Conservation (phyloP, 1,140 invertebrate genomes). For the Lasioglossum albipes region DNA sequence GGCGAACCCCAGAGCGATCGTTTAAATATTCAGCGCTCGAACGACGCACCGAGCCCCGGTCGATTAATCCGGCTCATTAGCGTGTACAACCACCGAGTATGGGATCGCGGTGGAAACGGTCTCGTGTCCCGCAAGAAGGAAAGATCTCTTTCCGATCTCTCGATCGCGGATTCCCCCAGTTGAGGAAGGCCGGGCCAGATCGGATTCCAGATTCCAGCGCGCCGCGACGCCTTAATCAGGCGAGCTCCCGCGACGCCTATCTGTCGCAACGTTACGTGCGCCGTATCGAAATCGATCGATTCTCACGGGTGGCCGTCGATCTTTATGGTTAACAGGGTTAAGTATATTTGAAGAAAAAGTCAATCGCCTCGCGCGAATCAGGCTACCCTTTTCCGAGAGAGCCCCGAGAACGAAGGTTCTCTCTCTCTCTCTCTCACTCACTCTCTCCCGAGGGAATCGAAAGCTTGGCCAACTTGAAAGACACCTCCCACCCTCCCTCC, state of each 20-base stretch:
- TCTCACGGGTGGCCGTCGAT: constrained; percentile 37
- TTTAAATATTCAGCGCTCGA: constrained; percentile 2
- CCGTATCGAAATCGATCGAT: constrained; percentile 37
- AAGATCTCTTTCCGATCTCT: background rate
- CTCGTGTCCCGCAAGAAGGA: background rate
- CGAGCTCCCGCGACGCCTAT: constrained; percentile 9
- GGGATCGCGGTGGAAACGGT: background rate
- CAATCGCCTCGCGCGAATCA: constrained; percentile 52
- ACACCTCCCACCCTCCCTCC: constrained; percentile 6
- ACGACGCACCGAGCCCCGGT: too few species aligned
- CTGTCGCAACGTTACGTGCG: constrained; percentile 30
- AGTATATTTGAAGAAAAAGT: constrained; percentile 46
- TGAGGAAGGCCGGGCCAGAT: constrained; percentile 30
- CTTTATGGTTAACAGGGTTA: constrained; percentile 67
- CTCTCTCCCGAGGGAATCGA: constrained; percentile 49
- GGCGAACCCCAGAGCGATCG: too few species aligned
- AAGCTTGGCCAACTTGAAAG: constrained; percentile 54
- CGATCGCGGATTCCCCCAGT: background rate
- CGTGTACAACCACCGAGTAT: background rate
- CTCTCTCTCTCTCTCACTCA: constrained; percentile 9
- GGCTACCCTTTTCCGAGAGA: constrained; percentile 44
- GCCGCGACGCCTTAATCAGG: constrained; percentile 36
- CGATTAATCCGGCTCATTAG: background rate
- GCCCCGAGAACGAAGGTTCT: background rate
- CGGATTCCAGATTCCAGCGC: constrained; percentile 50